A percentile compares a stretch with the other conserved stretches of the same genome.
Conservation (phyloP, 2,113 vertebrate genomes). For the Trachemys scripta region DNA sequence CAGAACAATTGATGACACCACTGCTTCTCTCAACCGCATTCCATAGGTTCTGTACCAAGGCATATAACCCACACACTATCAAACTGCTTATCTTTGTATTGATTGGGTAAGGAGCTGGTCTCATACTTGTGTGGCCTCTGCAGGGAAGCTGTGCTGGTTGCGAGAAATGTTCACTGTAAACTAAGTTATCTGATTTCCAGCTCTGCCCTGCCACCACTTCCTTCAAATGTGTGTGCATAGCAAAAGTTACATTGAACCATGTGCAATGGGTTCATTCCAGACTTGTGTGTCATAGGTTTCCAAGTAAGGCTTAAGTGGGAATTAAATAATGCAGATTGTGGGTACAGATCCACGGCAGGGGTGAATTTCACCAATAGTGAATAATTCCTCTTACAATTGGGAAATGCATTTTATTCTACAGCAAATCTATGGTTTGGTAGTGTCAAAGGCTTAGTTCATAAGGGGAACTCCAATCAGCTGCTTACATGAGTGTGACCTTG, state of each 20-base stretch:
- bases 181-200: neutral
- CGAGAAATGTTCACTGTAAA: neutral
- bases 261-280: neutral
- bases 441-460: neutral
- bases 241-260: neutral
- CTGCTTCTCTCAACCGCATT: neutral
- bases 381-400: neutral
- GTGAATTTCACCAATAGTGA: neutral
- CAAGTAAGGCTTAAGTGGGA: neutral
- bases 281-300: neutral
- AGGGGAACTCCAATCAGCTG: neutral
- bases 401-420: neutral
- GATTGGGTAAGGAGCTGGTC: neutral
- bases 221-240: neutral
- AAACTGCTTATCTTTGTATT: neutral
- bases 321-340: neutral
- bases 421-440: neutral
- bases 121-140: neutral
- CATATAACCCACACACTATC: neutral
- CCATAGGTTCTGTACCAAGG: neutral
- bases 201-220: neutral
- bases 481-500: neutral
- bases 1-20: neutral
- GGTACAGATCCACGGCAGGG: neutral
- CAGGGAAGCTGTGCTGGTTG: neutral